Percentiles rank a stretch among this genome's conserved stretches.
These are phyloP conservation scores for Pardalotus punctatus DNA, from an alignment of 2,113 vertebrate genomes.

Conservation along the genomic window DNA sequence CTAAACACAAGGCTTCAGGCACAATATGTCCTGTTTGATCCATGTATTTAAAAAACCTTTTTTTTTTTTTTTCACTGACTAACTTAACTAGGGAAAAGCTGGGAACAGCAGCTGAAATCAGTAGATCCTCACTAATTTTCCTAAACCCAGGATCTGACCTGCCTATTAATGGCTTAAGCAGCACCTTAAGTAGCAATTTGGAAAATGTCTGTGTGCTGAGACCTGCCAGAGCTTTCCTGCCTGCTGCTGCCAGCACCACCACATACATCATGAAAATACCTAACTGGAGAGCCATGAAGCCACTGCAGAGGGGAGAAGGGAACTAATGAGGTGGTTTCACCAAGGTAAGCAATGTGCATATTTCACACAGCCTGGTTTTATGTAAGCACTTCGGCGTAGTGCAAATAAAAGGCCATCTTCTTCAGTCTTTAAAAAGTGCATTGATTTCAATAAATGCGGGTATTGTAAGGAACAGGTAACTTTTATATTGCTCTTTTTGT, in stretches of 20 bases:
- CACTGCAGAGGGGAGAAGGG: background rate
- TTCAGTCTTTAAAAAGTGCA: background rate
- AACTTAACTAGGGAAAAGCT: background rate
- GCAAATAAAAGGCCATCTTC: background rate
- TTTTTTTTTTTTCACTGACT: background rate
- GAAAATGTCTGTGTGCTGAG: background rate
- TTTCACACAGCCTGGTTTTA: background rate
- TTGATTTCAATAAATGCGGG: background rate
- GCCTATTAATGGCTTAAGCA: background rate
- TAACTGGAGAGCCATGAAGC: conserved; percentile 15
- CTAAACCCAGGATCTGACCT: background rate
- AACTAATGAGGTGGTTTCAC: conserved; percentile 46
- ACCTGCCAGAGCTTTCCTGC: background rate
- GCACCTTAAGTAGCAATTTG: background rate
- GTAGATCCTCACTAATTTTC: background rate
- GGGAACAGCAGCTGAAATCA: background rate
- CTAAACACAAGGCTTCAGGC: background rate
- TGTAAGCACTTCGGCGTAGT: background rate
- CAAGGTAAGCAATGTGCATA: conserved; percentile 15
- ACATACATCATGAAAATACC: background rate
- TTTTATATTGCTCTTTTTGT: background rate
- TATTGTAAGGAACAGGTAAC: background rate
- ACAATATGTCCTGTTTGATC: background rate
- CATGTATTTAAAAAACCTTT: background rate
- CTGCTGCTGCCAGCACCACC: background rate